Evolutionary conservation across 2,113 vertebrate genomes (phyloP).

Genomic region (Ictidomys tridecemlineatus): DNA sequence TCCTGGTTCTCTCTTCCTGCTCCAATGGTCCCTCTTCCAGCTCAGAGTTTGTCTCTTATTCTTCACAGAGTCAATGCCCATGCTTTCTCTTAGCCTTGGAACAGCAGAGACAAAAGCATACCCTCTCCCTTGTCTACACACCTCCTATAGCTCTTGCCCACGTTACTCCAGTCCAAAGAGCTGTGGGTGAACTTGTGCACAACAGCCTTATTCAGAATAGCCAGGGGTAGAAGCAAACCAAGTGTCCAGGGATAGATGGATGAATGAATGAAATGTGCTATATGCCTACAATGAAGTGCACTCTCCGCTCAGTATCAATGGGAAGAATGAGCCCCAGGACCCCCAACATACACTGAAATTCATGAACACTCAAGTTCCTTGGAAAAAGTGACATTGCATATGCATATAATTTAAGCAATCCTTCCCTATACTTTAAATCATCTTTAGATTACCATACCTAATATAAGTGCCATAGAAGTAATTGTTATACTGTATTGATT

Average conservation of each 20-base stretch:
- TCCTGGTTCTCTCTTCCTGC: not conserved
- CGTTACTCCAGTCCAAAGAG: accelerated
- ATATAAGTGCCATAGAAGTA: not conserved
- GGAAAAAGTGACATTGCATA: not conserved
- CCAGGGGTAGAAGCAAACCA: not conserved
- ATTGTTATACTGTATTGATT: not conserved
- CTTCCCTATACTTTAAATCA: not conserved
- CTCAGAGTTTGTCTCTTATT: not conserved
- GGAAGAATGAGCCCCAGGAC: not conserved
- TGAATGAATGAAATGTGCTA: too few species aligned
- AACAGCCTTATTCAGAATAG: not conserved
- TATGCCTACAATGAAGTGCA: not conserved
- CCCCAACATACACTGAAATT: not conserved
- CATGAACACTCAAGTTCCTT: not conserved
- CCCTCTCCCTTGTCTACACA: not conserved
- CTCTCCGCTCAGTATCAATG: too few species aligned
- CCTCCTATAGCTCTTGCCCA: not conserved
- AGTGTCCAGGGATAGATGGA: not conserved
- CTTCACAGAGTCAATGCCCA: not conserved
- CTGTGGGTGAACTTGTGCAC: not conserved
- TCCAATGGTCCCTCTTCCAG: not conserved
- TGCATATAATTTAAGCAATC: not conserved
- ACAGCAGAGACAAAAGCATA: not conserved
- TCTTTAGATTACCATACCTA: not conserved
- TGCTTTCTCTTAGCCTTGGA: not conserved